A percentile compares a stretch with the other conserved stretches of the same genome.
Evolutionary conservation across 2,113 vertebrate genomes (phyloP).

Genomic region (Sceloporus tristichus): DNA sequence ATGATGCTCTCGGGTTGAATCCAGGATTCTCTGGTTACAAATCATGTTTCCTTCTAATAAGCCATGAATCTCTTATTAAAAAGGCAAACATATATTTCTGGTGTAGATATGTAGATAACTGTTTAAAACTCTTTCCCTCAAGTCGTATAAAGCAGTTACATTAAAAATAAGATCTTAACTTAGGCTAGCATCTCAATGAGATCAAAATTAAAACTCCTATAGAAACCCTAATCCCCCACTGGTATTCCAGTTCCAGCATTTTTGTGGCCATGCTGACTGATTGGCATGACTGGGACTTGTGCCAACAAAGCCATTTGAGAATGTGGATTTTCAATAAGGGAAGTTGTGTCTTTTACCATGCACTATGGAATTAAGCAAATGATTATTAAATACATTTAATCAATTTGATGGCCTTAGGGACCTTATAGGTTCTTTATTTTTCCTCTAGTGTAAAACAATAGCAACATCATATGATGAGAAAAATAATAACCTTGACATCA

Average conservation of each 20-base stretch:
- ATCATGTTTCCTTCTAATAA: too few species aligned
- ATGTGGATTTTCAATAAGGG: not conserved
- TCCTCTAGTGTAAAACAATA: not conserved
- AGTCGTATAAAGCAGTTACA: too few species aligned
- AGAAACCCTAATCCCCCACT: too few species aligned
- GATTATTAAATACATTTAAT: not conserved
- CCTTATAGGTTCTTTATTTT: not conserved
- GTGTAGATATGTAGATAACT: too few species aligned
- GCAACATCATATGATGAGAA: not conserved
- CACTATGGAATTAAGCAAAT: conserved; percentile 9
- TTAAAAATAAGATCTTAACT: too few species aligned
- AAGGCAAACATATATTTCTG: too few species aligned
- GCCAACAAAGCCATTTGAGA: not conserved
- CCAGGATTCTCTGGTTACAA: too few species aligned
- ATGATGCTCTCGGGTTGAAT: too few species aligned
- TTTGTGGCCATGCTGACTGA: not conserved
- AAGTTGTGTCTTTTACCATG: not conserved
- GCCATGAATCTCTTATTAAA: too few species aligned
- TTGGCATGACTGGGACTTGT: not conserved
- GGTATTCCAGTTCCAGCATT: not conserved
- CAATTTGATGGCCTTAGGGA: not conserved
- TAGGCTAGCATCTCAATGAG: not conserved
- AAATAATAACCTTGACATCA: not conserved
- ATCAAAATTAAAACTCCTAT: not conserved
- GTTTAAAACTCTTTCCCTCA: too few species aligned